phyloP scores from a whole-genome alignment of 2,888 invertebrate genomes.

The Chydorus sphaericus region DNA sequence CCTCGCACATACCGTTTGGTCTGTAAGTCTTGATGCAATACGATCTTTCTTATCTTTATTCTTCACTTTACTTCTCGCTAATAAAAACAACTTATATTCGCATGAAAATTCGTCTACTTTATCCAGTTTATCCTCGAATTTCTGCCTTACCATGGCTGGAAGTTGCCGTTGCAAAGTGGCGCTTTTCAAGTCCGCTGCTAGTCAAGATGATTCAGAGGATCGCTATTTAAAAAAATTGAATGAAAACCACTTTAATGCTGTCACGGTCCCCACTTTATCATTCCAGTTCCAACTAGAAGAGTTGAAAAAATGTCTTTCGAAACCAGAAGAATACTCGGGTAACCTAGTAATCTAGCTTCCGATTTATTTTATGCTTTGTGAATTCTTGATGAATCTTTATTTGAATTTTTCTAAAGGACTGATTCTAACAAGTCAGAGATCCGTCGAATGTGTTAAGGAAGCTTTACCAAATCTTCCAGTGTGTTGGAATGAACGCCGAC shows the following conservation, averaged over 20 bases:
- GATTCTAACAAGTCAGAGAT: constrained; percentile 10
- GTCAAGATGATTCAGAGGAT: neutral
- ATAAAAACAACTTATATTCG: no score
- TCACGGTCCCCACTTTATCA: neutral
- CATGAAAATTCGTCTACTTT: no score
- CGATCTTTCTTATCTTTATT: no score
- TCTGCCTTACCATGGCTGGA: neutral
- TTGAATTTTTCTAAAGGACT: neutral
- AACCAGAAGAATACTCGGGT: constrained; percentile 8
- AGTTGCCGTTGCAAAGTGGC: neutral
- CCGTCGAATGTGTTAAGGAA: constrained; percentile 5
- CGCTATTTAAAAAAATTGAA: neutral
- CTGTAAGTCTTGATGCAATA: no score
- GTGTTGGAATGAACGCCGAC: neutral
- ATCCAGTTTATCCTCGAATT: neutral
- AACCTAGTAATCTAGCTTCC: neutral
- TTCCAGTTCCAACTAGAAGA: neutral
- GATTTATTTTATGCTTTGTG: neutral
- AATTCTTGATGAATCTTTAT: neutral
- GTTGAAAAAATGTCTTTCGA: neutral
- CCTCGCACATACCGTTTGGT: no score
- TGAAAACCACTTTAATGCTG: neutral
- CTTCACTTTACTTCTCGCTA: neutral
- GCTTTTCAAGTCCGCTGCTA: neutral
- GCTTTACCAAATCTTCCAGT: neutral